Evolutionary conservation across 2,888 invertebrate species (phyloP).

Genomic region (Sinotaia quadrata): DNA sequence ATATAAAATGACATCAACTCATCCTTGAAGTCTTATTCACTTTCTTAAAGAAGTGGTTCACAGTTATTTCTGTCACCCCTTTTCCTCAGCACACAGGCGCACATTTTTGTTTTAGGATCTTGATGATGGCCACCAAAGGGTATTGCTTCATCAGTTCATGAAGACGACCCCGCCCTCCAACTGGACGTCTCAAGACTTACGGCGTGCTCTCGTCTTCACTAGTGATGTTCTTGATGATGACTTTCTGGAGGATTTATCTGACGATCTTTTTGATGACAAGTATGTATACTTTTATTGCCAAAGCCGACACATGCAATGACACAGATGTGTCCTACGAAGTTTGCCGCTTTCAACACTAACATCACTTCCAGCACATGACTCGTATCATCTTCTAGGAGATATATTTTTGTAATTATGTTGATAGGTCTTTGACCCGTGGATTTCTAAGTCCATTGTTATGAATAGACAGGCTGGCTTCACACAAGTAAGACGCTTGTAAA

Average conservation of each 20-base stretch:
- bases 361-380: too few species aligned
- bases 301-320: too few species aligned
- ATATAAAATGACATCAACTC: too few species aligned
- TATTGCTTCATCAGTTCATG: slow-evolving; percentile 23
- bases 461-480: too few species aligned
- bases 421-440: too few species aligned
- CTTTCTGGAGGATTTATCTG: slow-evolving; percentile 30
- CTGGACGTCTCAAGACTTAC: slow-evolving; percentile 28
- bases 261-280: slow-evolving; percentile 27
- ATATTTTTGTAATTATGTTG: too few species aligned
- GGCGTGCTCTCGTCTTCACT: slow-evolving; percentile 23
- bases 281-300: too few species aligned
- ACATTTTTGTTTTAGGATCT: slow-evolving; percentile 18
- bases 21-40: background rate
- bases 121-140: slow-evolving; percentile 29
- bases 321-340: too few species aligned
- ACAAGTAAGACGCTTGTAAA: too few species aligned
- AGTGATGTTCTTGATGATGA: slow-evolving; percentile 37
- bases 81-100: background rate
- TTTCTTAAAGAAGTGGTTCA: background rate
- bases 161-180: background rate
- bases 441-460: too few species aligned
- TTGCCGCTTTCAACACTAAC: too few species aligned
- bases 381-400: too few species aligned
- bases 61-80: background rate